phyloP scores from a whole-genome alignment of 2,113 vertebrate species.

The Prunella fulvescens region DNA sequence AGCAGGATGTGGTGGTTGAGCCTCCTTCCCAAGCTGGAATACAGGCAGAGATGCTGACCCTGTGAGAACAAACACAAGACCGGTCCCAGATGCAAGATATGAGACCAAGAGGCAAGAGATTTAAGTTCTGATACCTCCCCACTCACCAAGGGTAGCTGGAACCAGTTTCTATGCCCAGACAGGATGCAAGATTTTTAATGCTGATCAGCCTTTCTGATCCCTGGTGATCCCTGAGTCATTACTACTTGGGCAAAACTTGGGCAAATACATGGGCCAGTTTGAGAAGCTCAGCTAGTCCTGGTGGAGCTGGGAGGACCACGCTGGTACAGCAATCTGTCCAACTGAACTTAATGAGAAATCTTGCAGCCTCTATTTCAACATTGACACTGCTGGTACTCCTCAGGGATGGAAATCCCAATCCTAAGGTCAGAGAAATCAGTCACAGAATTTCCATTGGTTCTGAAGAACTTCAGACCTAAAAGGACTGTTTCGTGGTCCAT shows the following conservation, averaged over 20 bases:
- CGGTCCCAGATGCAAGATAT: neutral
- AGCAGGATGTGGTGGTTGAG: neutral
- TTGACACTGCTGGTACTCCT: rapidly evolving
- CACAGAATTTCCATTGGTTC: neutral
- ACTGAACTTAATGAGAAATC: neutral
- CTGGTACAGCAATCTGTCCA: neutral
- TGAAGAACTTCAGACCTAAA: neutral
- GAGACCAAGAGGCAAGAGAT: neutral
- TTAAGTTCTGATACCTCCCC: neutral
- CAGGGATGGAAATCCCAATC: neutral
- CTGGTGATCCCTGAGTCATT: neutral
- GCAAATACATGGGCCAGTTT: neutral
- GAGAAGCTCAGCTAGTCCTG: neutral
- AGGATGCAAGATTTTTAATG: neutral
- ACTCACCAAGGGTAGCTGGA: neutral
- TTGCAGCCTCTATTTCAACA: neutral
- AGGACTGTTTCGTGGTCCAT: neutral
- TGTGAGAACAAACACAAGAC: neutral
- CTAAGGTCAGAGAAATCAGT: neutral
- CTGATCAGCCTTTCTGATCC: neutral
- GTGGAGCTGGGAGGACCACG: neutral
- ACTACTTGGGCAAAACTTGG: neutral
- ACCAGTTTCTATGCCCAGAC: neutral
- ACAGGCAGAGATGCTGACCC: neutral
- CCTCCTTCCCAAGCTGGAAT: neutral